These are phyloP conservation scores for Calcarius lapponicus DNA, from an alignment of 2,797 vertebrate genomes.

Conservation along the genomic window DNA sequence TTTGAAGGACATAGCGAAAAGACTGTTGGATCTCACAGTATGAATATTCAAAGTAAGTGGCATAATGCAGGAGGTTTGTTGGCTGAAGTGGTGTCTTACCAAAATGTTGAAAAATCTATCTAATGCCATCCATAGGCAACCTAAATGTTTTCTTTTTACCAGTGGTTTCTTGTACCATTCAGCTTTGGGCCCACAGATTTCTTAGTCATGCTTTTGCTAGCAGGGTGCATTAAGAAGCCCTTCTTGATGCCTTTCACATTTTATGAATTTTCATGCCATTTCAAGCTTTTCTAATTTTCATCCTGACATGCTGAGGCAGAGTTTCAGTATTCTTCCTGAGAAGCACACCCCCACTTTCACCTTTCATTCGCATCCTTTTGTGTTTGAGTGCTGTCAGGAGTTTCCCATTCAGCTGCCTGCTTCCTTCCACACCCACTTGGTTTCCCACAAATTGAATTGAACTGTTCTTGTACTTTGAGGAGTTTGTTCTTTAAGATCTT, in stretches of 20 bases:
- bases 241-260: not conserved
- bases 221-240: not conserved
- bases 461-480: conserved; percentile 21
- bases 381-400: conserved; percentile 37
- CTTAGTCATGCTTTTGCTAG: not conserved
- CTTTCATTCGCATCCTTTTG: not conserved
- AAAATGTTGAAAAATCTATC: not conserved
- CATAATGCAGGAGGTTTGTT: not conserved
- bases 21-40: not conserved
- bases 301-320: not conserved
- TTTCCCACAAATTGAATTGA: conserved; percentile 18
- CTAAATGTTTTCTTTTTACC: not conserved
- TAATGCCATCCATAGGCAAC: not conserved
- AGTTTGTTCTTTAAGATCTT: conserved; percentile 51
- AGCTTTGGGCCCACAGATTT: not conserved
- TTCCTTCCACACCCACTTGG: conserved; percentile 3
- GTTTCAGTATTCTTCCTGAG: not conserved
- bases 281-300: not conserved
- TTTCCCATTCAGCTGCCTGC: not conserved
- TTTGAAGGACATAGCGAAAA: not conserved
- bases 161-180: not conserved
- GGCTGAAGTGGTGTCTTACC: not conserved
- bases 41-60: not conserved
- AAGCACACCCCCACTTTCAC: not conserved
- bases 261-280: conserved; percentile 7